A percentile compares a stretch with the other conserved stretches of the same genome.
These are phyloP conservation scores for Digitonthophagus gazella DNA, from an alignment of 2,888 invertebrate genomes.

Conservation along the genomic window DNA sequence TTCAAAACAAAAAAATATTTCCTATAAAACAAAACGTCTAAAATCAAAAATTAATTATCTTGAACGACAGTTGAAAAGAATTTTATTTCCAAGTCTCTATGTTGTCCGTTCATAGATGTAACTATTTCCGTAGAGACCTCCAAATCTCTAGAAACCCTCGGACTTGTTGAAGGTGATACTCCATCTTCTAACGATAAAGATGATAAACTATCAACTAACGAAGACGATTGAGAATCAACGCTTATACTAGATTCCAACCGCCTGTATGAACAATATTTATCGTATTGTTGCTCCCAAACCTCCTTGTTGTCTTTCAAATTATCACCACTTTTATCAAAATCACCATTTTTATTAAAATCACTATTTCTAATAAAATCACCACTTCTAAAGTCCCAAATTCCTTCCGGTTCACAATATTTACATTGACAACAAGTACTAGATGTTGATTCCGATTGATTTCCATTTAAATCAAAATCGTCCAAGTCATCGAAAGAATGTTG, in stretches of 20 bases:
- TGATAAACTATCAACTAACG: conserved; percentile 37
- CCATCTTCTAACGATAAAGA: conserved; percentile 39
- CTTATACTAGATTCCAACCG: not conserved
- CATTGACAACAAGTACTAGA: conserved; percentile 59
- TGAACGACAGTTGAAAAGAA: conserved; percentile 57
- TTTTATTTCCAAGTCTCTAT: conserved; percentile 74
- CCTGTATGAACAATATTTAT: not conserved
- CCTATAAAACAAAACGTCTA: not conserved
- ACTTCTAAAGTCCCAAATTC: conserved; percentile 65
- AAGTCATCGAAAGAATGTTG: conserved; percentile 52
- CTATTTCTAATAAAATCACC: conserved; percentile 57
- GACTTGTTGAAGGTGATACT: conserved; percentile 14
- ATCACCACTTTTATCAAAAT: conserved; percentile 61
- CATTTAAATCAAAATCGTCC: conserved; percentile 39
- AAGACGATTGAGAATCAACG: conserved; percentile 14
- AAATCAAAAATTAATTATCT: not conserved
- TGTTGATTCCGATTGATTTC: conserved; percentile 50
- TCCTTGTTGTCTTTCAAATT: conserved; percentile 43
- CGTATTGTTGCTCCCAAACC: not conserved
- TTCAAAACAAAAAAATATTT: not conserved
- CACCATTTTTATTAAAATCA: conserved; percentile 75
- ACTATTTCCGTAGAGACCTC: conserved; percentile 77
- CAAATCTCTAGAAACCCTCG: conserved; percentile 47
- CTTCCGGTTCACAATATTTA: conserved; percentile 72
- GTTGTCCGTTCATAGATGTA: conserved; percentile 71